phyloP scores from a whole-genome alignment of 2,113 vertebrate genomes.

The Phaetusa simplex region DNA sequence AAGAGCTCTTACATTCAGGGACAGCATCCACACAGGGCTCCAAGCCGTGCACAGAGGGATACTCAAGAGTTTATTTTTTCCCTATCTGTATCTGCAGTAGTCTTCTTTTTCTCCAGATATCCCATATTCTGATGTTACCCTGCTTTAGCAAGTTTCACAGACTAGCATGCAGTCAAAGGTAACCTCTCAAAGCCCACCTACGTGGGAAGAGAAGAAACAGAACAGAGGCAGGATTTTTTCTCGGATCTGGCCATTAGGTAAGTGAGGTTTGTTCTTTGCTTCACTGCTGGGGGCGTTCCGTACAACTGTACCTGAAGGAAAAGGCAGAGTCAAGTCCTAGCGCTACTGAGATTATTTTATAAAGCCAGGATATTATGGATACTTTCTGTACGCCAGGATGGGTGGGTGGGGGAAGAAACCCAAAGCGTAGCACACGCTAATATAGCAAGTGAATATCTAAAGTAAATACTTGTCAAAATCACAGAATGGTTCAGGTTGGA shows the following conservation, averaged over 20 bases:
- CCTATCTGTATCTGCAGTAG: neutral
- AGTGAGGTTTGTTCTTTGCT: neutral
- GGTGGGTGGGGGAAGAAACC: neutral
- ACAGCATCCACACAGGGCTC: neutral
- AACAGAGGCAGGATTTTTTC: neutral
- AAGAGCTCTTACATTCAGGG: neutral
- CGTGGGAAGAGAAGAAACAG: neutral
- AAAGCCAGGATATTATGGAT: neutral
- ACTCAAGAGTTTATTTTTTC: neutral
- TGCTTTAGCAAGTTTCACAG: neutral
- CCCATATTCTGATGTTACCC: neutral
- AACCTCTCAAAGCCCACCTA: neutral
- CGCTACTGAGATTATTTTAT: neutral
- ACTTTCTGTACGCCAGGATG: neutral
- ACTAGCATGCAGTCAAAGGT: neutral
- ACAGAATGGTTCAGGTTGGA: neutral
- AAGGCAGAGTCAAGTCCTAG: neutral
- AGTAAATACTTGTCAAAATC: neutral
- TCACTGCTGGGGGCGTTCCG: neutral
- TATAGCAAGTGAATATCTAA: neutral
- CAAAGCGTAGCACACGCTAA: neutral
- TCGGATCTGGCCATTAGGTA: neutral
- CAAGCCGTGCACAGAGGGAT: neutral
- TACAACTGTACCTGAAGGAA: neutral
- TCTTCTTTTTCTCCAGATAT: neutral